Percentiles rank a stretch among this genome's conserved stretches.
These are phyloP conservation scores for Edolisoma coerulescens DNA, from an alignment of 2,113 vertebrate genomes.

Conservation along the genomic window DNA sequence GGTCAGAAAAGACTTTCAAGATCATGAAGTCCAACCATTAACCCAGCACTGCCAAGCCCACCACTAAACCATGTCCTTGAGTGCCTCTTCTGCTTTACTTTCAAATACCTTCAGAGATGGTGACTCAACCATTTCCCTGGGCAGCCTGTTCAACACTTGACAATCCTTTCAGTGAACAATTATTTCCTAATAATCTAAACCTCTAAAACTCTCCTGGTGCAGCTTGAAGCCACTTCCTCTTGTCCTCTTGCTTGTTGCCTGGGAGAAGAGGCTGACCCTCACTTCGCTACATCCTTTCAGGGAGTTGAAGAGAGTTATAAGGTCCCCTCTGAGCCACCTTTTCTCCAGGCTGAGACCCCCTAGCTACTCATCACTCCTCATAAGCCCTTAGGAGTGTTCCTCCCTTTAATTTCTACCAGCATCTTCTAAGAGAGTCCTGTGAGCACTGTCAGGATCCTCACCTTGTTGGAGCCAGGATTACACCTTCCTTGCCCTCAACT, in stretches of 20 bases:
- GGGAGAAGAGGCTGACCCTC: neutral
- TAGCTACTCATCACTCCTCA: neutral
- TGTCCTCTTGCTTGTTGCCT: neutral
- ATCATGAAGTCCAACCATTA: neutral
- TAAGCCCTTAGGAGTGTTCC: fast-evolving
- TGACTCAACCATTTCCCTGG: neutral
- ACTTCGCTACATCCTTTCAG: neutral
- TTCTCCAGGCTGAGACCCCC: neutral
- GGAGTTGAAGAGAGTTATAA: neutral
- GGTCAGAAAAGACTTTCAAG: neutral
- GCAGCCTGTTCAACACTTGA: neutral
- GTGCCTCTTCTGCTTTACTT: neutral
- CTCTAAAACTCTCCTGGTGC: neutral
- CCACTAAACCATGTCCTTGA: neutral
- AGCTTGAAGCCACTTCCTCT: neutral
- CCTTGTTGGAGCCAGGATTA: neutral
- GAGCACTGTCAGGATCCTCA: neutral
- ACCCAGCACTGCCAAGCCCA: neutral
- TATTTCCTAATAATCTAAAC: neutral
- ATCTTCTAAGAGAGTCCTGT: neutral
- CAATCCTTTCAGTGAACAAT: neutral
- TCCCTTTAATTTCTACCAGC: neutral
- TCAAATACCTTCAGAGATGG: neutral
- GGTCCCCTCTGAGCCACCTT: neutral
- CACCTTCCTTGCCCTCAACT: neutral